Conservation (phyloP, 2,888 invertebrate genomes). For the Hypercompe scribonia region DNA sequence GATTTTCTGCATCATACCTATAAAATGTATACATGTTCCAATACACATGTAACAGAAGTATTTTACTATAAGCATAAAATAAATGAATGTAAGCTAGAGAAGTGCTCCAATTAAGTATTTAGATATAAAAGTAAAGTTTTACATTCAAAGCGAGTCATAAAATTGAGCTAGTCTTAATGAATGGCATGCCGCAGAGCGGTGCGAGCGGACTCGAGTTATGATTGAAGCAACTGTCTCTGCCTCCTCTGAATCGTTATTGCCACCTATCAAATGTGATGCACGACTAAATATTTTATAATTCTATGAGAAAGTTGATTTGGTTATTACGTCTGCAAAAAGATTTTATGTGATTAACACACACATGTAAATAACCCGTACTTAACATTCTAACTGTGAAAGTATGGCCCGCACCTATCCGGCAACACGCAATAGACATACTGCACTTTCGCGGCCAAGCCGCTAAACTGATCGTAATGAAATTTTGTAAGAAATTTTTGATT, state of each 20-base stretch:
- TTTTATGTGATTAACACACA: background rate
- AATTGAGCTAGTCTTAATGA: constrained; percentile 19
- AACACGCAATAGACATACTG: too few species aligned
- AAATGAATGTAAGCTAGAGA: background rate
- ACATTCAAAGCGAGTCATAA: constrained; percentile 6
- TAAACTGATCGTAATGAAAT: too few species aligned
- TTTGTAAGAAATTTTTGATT: background rate
- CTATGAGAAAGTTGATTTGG: too few species aligned
- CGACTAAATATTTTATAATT: background rate
- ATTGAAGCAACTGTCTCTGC: background rate
- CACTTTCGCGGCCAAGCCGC: too few species aligned
- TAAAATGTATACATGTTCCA: background rate
- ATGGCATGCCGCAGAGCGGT: constrained; percentile 16
- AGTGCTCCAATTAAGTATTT: constrained; percentile 11
- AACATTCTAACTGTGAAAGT: too few species aligned
- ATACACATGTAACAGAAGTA: background rate
- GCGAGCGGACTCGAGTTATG: background rate
- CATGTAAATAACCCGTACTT: background rate
- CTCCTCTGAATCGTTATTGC: background rate
- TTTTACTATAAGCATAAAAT: background rate
- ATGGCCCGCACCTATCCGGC: too few species aligned
- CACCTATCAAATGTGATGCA: background rate
- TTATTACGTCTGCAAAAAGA: too few species aligned
- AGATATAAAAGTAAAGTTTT: constrained; percentile 14
- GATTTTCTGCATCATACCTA: background rate